Base-by-base conservation (phyloP, 2,797 vertebrate genomes). In the Etheostoma nigrum region DNA sequence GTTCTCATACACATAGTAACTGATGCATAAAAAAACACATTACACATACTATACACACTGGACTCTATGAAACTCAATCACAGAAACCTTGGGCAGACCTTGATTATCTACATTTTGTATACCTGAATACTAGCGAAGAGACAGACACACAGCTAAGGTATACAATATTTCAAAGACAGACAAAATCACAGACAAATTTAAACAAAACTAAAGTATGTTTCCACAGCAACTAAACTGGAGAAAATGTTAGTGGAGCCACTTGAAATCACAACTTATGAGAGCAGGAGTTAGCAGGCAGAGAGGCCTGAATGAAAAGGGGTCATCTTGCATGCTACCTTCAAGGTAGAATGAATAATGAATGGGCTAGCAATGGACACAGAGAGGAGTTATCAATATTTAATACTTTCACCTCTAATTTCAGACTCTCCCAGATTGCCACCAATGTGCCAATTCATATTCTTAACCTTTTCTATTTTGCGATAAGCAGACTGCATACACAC, bases 321-420 rank as follows among this genome's bases (percentile, higher is more conserved):
- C 94, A 91, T 94, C 91, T 93, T 94, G 89, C 92, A 95, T 89
- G 86, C 94, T 95, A 96, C 95, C 95, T 96, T 97, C 94, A 94
- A 96, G 95, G 94, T 96, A 95, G 94, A 95, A 96, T 98, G 94
- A 97, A 98, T 97, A 96, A 98, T 97, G 95, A 95, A 98, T 97
- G 93, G 93, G 82, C 89, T 90, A 91, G 95, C 95, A 92, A 93
- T 95, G 93, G 95, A 93, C 95, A 96, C 88, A 94, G 93, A 96
- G 96, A 95, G 95, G 92, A 91, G 93, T 91, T 95, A 98, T 98
- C 96, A 98, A 98, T 97, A 97, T 98, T 97, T 95, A 97, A 97
- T 95, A 95, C 94, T 94, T 94, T 92, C 89, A 90, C 89, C 93
- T 95, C 93, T 96, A 96, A 97, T 97, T 97, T 96, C 90, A 95